A percentile compares a stretch with the other conserved stretches of the same genome.
phyloP scores from a whole-genome alignment of 2,888 invertebrate genomes.

The Caenorhabditis afra region DNA sequence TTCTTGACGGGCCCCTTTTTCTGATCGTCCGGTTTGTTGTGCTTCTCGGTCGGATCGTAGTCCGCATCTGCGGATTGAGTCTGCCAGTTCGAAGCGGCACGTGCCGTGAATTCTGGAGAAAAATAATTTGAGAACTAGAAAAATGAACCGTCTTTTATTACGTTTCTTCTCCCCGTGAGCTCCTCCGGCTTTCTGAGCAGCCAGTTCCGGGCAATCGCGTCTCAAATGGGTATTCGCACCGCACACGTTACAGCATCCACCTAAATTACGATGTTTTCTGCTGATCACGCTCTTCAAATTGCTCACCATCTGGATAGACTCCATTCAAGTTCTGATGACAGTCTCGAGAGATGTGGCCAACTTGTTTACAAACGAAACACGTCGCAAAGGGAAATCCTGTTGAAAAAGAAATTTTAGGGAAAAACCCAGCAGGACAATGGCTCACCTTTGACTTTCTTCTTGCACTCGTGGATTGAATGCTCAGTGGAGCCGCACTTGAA shows the following conservation, averaged over 20 bases:
- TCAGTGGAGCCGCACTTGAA: slow-evolving; percentile 93
- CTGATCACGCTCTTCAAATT: neutral
- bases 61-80: slow-evolving; percentile 56
- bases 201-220: slow-evolving; percentile 84
- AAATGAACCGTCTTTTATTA: no score
- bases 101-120: slow-evolving; percentile 51
- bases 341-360: slow-evolving; percentile 90
- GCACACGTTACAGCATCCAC: slow-evolving; percentile 84
- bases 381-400: slow-evolving; percentile 87
- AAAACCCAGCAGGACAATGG: no score
- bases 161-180: slow-evolving; percentile 46
- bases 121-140: neutral
- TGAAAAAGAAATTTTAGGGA: slow-evolving; percentile 78
- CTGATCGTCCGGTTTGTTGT: neutral
- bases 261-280: slow-evolving; percentile 64
- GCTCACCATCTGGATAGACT: slow-evolving; percentile 88
- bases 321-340: slow-evolving; percentile 92
- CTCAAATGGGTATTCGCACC: slow-evolving; percentile 90
- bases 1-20: slow-evolving; percentile 23
- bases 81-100: slow-evolving; percentile 36
- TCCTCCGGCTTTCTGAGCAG: slow-evolving; percentile 57
- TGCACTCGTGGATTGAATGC: slow-evolving; percentile 84
- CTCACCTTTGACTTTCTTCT: slow-evolving; percentile 70
- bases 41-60: slow-evolving; percentile 55
- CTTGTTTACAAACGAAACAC: slow-evolving; percentile 91